These are phyloP conservation scores for Ips typographus DNA, from an alignment of 1,140 invertebrate species.

Conservation along the genomic window DNA sequence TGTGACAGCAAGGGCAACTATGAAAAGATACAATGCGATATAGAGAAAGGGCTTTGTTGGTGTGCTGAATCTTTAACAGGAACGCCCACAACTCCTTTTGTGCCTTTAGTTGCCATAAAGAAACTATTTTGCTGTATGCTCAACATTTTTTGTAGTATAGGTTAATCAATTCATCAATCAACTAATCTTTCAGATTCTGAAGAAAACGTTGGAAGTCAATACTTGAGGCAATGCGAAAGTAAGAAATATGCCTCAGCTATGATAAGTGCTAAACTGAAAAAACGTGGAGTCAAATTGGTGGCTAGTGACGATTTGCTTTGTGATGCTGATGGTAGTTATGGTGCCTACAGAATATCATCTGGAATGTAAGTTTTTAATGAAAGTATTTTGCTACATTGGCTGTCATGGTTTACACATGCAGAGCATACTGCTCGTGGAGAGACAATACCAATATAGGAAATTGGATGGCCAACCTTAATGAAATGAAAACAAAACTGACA, in stretches of 20 bases:
- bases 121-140: constrained; percentile 61
- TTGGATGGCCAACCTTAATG: constrained; percentile 51
- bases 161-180: too few species aligned
- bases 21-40: constrained; percentile 62
- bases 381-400: background rate
- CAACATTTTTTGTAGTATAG: too few species aligned
- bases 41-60: constrained; percentile 59
- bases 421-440: constrained; percentile 56
- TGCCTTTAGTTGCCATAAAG: constrained; percentile 56
- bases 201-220: constrained; percentile 53
- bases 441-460: constrained; percentile 55
- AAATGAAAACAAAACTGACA: constrained; percentile 51
- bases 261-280: constrained; percentile 54
- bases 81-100: constrained; percentile 53
- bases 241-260: constrained; percentile 52
- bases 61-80: constrained; percentile 60
- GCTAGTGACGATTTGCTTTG: constrained; percentile 54
- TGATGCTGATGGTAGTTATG: constrained; percentile 63
- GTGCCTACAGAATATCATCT: constrained; percentile 53
- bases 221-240: constrained; percentile 63
- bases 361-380: constrained; percentile 18
- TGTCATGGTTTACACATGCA: background rate
- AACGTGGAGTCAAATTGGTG: constrained; percentile 56
- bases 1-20: constrained; percentile 61
- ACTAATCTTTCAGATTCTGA: constrained; percentile 14